These are phyloP conservation scores for Mellivora capensis DNA, from an alignment of 2,113 vertebrate species.

Conservation along the genomic window DNA sequence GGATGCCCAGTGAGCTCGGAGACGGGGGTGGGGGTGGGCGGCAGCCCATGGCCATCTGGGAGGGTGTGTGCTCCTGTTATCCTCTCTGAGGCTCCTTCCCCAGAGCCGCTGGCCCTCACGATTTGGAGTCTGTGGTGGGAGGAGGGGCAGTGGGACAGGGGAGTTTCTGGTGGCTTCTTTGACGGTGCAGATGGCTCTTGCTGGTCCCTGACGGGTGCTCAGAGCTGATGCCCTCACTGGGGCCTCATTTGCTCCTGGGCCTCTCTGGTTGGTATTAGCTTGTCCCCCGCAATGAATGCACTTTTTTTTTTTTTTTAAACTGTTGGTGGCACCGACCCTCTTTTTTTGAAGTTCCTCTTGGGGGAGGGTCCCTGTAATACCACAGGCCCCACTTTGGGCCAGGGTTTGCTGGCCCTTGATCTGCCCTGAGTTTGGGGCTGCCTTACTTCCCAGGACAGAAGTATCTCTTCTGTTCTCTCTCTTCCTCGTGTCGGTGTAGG, in stretches of 20 bases:
- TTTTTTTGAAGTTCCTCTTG: not conserved
- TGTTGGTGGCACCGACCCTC: not conserved
- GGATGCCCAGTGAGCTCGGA: fast-evolving
- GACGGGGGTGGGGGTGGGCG: not conserved
- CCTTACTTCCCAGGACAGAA: not conserved
- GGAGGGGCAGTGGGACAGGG: too few relatives aligned
- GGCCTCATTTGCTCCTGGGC: not conserved
- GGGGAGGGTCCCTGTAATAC: not conserved
- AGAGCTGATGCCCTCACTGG: not conserved
- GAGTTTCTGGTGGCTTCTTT: not conserved
- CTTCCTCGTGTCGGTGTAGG: not conserved
- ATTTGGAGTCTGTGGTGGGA: not conserved
- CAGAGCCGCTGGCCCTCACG: too few relatives aligned
- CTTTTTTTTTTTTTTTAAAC: too few relatives aligned
- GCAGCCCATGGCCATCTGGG: not conserved
- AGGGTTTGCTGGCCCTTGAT: not conserved
- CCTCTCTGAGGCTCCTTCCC: not conserved
- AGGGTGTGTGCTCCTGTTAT: too few relatives aligned
- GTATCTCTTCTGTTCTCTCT: not conserved
- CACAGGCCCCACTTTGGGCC: not conserved
- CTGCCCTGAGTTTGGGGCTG: not conserved
- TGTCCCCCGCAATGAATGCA: not conserved
- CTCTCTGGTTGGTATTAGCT: not conserved
- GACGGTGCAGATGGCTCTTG: not conserved
- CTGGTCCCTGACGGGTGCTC: not conserved